phyloP scores from a whole-genome alignment of 2,797 vertebrate genomes.

The Leptatherina wallacei region DNA sequence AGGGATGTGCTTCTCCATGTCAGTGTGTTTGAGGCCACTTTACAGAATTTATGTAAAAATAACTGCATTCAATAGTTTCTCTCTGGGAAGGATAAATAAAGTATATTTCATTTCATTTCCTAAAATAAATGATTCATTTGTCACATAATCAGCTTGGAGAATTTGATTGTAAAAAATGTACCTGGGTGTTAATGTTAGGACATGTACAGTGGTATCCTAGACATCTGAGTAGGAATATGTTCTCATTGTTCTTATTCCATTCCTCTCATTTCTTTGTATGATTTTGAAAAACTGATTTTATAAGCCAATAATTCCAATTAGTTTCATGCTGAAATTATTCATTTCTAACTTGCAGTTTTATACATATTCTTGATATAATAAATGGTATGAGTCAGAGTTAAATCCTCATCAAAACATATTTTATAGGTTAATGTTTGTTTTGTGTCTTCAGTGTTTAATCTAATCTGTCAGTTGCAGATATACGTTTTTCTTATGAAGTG shows the following conservation, averaged over 20 bases:
- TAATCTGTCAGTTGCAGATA: not conserved
- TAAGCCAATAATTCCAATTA: not conserved
- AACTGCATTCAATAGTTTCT: not conserved
- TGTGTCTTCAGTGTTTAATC: not conserved
- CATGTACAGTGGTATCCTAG: not conserved
- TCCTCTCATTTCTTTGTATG: not conserved
- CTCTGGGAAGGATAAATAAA: no score
- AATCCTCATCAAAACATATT: not conserved
- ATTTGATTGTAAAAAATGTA: slow-evolving; percentile 7
- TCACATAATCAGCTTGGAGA: not conserved
- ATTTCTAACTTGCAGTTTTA: slow-evolving; percentile 10
- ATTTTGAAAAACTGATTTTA: not conserved
- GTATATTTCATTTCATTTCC: not conserved
- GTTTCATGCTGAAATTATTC: not conserved
- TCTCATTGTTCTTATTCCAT: not conserved
- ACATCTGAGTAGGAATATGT: not conserved
- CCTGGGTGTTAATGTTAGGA: not conserved
- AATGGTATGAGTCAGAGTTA: not conserved
- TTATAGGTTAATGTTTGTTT: not conserved
- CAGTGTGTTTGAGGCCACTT: slow-evolving; percentile 14
- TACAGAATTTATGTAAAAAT: slow-evolving; percentile 8
- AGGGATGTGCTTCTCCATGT: not conserved
- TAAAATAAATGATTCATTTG: not conserved
- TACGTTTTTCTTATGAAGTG: not conserved
- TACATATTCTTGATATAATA: not conserved